Base-by-base conservation (phyloP, 2,888 invertebrate genomes). In the Sepioteuthis lessoniana region DNA sequence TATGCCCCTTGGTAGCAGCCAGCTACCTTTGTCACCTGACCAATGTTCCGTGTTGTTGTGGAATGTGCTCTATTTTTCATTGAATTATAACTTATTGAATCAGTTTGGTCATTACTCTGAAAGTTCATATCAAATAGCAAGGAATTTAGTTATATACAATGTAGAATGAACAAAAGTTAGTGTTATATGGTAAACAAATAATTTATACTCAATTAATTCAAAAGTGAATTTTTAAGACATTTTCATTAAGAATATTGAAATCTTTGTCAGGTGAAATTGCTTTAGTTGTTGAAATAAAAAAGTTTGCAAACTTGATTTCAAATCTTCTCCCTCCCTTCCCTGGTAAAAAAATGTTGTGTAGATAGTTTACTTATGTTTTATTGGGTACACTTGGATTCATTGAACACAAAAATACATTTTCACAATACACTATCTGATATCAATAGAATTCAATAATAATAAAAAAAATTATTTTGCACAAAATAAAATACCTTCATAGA, bases 21-120 rank as follows among this genome's bases (percentile, higher is more conserved):
- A 76, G n/a, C 76, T 76, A 76, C 76, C 16, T 76, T 76, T 76
- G 76, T 76, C 76, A 76, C 76, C 76, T 76, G 76, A 76, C 76
- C 35, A 76, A n/a, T 76, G 76, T 76, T 76, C 76, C n/a, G 76
- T 76, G 76, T 76, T 76, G 76, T 60, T 60, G 28, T 76, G 76
- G n/a, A 76, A 76, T 76, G 76, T 76, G 76, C 76, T 35, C n/a
- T 76, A 76, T n/a, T 35, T 76, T 76, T 35, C 16, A n/a, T 76
- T 76, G n/a, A 35, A 76, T 76, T 16, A 76, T n/a, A 76, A 76
- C 4, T 60, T 31, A 60, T 60, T 76, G n/a, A 76, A 76, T 76
- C n/a, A n/a, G 13, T 3, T 35, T 76, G 76, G 76, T 76, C n/a
- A 76, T 76, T n/a, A 76, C 76, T 76, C 5, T 4, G 19, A 76